Conservation (phyloP, 2,888 invertebrate genomes). For the Nephrotoma appendiculata region DNA sequence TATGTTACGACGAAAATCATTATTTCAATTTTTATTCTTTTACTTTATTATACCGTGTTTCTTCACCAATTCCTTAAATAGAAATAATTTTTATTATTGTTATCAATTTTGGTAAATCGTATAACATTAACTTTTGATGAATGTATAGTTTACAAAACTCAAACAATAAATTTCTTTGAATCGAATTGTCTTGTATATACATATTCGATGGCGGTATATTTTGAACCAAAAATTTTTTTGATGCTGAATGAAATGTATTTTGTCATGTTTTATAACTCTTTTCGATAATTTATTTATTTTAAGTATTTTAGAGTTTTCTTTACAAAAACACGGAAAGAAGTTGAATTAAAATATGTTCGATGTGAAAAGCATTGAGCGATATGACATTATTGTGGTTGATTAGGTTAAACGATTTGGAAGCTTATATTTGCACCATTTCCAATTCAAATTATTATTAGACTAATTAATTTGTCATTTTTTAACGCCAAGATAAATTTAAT, state of each 20-base stretch:
- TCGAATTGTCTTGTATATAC: neutral
- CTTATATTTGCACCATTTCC: too few species aligned
- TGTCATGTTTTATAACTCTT: neutral
- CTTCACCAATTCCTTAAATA: neutral
- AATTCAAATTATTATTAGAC: too few species aligned
- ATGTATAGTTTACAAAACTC: neutral
- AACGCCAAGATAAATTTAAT: neutral
- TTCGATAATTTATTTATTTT: neutral
- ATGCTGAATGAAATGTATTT: neutral
- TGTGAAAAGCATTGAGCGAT: neutral
- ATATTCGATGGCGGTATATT: neutral
- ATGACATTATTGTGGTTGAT: neutral
- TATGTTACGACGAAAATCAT: too few species aligned
- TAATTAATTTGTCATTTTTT: neutral
- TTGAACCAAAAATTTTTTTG: neutral
- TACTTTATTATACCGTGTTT: neutral
- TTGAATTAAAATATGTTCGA: neutral
- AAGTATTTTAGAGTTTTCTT: neutral
- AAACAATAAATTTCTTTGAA: neutral
- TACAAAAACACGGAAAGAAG: neutral
- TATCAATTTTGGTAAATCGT: neutral
- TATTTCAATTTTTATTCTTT: too few species aligned
- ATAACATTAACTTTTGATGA: neutral
- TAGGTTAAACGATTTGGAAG: too few species aligned
- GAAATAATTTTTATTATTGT: neutral